Percentiles rank a stretch among this genome's conserved stretches.
Evolutionary conservation across 2,888 invertebrate genomes (phyloP).

Genomic region (Calliphora vomitoria): DNA sequence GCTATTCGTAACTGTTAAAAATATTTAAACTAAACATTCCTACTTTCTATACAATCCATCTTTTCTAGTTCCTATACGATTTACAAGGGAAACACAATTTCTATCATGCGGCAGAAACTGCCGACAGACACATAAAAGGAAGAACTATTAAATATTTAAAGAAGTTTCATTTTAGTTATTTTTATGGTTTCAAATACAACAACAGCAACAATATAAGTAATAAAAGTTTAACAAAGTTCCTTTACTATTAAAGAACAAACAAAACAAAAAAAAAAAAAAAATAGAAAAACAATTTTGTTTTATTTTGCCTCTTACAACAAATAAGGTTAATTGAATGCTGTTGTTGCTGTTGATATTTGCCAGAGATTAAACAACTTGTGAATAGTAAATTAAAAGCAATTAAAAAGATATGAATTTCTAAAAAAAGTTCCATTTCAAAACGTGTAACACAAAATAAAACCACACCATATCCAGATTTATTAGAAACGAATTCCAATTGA

Average conservation of each 20-base stretch:
- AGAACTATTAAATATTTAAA: slow-evolving; percentile 7
- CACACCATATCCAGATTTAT: background rate
- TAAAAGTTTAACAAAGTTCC: background rate
- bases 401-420: slow-evolving; percentile 3
- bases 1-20: no score
- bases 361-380: slow-evolving; percentile 10
- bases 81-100: background rate
- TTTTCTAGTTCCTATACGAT: background rate
- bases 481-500: background rate
- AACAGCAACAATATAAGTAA: background rate
- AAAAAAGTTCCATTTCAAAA: background rate
- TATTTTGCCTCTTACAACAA: background rate
- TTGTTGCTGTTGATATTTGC: slow-evolving; percentile 5
- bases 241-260: background rate
- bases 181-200: background rate
- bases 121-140: background rate
- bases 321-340: slow-evolving; percentile 8
- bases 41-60: background rate
- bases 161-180: background rate
- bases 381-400: slow-evolving; percentile 22
- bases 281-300: background rate
- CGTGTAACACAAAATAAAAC: background rate
- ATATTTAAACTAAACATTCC: background rate
- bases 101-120: background rate
- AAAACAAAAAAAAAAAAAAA: background rate